Conservation (phyloP, 2,888 invertebrate genomes). For the Anorthoa munda region DNA sequence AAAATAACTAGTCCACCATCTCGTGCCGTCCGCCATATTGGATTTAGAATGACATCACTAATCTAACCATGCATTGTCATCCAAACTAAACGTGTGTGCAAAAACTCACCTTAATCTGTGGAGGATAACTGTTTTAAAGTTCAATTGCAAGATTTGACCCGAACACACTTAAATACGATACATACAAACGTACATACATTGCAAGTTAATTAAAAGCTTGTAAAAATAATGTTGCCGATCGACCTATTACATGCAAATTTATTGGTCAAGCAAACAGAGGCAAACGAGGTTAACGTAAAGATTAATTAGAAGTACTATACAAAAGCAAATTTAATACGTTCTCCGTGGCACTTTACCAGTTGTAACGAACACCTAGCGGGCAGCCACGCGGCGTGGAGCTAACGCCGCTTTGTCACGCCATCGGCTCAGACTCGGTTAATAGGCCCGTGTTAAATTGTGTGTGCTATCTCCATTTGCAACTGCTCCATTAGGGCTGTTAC, state of each 20-base stretch:
- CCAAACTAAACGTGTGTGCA: too few relatives aligned
- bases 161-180: too few relatives aligned
- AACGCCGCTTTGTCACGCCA: conserved; percentile 86
- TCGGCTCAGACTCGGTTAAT: conserved; percentile 71
- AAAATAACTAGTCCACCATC: too few relatives aligned
- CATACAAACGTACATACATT: too few relatives aligned
- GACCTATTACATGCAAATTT: conserved; percentile 41
- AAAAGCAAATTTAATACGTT: conserved; percentile 73
- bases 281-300: conserved; percentile 60
- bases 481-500: conserved; percentile 70
- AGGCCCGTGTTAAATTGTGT: conserved; percentile 84
- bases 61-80: too few relatives aligned
- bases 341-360: conserved; percentile 77
- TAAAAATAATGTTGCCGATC: conserved; percentile 34
- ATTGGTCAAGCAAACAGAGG: conserved; percentile 60
- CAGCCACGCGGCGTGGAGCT: conserved; percentile 71
- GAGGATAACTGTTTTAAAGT: too few relatives aligned
- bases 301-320: conserved; percentile 66
- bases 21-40: too few relatives aligned
- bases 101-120: too few relatives aligned
- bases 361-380: conserved; percentile 81
- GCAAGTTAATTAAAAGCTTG: too few relatives aligned
- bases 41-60: too few relatives aligned
- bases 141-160: too few relatives aligned
- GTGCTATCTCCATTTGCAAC: conserved; percentile 84